These are phyloP conservation scores for Laticauda colubrina DNA, from an alignment of 2,113 vertebrate species.

Conservation along the genomic window DNA sequence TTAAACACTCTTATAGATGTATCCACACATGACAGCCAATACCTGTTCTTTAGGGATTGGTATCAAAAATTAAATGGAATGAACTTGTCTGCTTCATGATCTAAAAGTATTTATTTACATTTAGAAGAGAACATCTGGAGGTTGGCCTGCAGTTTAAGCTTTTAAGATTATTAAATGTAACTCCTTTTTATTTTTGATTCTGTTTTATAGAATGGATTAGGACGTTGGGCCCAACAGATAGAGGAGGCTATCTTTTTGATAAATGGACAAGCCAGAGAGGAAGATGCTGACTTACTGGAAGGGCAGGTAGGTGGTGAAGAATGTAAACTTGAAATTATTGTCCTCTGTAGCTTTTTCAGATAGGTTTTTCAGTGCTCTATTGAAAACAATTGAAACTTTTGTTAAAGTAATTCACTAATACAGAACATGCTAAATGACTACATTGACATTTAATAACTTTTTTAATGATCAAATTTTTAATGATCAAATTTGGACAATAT, in stretches of 20 bases:
- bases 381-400: not conserved
- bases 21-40: not conserved
- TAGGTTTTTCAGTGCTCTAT: not conserved
- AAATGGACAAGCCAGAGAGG: constrained; percentile 78
- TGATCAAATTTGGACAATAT: not conserved
- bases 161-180: not conserved
- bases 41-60: not conserved
- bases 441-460: not conserved
- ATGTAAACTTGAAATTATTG: not conserved
- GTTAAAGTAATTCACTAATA: not conserved
- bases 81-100: not conserved
- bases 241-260: constrained; percentile 81
- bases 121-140: not conserved
- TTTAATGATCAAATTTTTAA: not conserved
- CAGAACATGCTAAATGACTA: not conserved
- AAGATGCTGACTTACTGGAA: constrained; percentile 78
- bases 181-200: constrained; percentile 7
- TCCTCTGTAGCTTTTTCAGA: not conserved
- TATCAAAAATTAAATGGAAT: not conserved
- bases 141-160: not conserved
- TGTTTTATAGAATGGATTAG: constrained; percentile 80
- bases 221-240: constrained; percentile 83
- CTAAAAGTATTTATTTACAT: not conserved
- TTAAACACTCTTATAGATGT: not conserved
- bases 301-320: constrained; percentile 75